Conservation (phyloP, 1,140 invertebrate genomes). For the Acyrthosiphon pisum region DNA sequence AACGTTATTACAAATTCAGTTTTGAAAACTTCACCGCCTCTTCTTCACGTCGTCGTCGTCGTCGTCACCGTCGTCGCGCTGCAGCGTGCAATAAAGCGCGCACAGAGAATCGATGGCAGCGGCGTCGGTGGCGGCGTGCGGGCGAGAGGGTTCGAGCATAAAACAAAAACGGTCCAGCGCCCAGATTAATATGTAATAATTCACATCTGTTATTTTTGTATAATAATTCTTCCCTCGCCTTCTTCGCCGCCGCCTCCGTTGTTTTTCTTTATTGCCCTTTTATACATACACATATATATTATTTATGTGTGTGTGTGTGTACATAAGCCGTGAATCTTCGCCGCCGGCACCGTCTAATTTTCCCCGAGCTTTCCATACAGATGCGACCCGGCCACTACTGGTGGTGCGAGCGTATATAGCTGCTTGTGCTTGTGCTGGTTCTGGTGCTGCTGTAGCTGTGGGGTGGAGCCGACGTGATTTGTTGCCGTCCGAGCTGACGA, state of each 20-base stretch:
- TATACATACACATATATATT: background rate
- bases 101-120: background rate
- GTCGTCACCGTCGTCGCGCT: background rate
- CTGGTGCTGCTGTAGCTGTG: background rate
- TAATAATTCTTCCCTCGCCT: slow-evolving; percentile 57
- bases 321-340: slow-evolving; percentile 53
- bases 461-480: slow-evolving; percentile 31
- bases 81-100: background rate
- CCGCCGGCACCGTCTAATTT: slow-evolving; percentile 45
- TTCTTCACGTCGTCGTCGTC: background rate
- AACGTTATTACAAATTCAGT: slow-evolving; percentile 59
- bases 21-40: slow-evolving; percentile 39
- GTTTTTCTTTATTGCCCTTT: slow-evolving; percentile 54
- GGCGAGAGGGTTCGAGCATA: background rate
- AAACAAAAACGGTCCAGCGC: slow-evolving; percentile 57
- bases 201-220: slow-evolving; percentile 58
- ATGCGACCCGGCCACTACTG: slow-evolving; percentile 41
- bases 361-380: slow-evolving; percentile 55
- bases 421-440: background rate
- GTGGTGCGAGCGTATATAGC: background rate
- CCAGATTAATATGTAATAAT: slow-evolving; percentile 59
- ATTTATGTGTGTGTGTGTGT: background rate
- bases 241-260: slow-evolving; percentile 66
- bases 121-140: background rate
- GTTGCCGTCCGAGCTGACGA: slow-evolving; percentile 55